These are phyloP conservation scores for Arctia plantaginis DNA, from an alignment of 2,888 invertebrate species.

Conservation along the genomic window DNA sequence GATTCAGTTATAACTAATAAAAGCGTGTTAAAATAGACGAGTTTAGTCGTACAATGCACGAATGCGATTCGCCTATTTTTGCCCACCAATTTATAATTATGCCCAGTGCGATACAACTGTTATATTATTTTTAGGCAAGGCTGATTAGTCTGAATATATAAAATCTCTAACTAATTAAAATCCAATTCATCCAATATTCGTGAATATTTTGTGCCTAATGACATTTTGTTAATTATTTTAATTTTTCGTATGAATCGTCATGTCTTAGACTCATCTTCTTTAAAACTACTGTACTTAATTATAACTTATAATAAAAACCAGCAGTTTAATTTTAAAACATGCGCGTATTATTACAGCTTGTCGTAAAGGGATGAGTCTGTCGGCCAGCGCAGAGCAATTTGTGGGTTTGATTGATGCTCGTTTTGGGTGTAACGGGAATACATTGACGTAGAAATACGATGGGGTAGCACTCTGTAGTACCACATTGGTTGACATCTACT, in stretches of 20 bases:
- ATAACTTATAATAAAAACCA: not conserved
- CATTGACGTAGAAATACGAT: conserved; percentile 31
- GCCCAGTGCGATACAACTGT: no score
- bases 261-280: not conserved
- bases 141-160: no score
- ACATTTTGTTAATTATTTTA: no score
- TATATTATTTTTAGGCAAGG: no score
- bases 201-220: no score
- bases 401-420: conserved; percentile 73
- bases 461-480: conserved; percentile 25
- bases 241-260: not conserved
- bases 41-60: no score
- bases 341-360: conserved; percentile 37
- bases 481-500: not conserved
- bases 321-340: conserved; percentile 42
- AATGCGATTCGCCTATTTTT: no score
- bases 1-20: no score
- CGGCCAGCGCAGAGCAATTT: conserved; percentile 69
- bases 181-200: no score
- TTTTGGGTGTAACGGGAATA: conserved; percentile 57
- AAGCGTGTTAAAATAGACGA: no score
- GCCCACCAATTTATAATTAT: no score
- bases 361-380: conserved; percentile 65
- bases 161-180: no score
- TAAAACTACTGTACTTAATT: not conserved